Percentiles rank a stretch among this genome's conserved stretches.
Conservation (phyloP, 37 sponge, comb jelly and placozoan genomes). For the Tethya wilhelma region DNA sequence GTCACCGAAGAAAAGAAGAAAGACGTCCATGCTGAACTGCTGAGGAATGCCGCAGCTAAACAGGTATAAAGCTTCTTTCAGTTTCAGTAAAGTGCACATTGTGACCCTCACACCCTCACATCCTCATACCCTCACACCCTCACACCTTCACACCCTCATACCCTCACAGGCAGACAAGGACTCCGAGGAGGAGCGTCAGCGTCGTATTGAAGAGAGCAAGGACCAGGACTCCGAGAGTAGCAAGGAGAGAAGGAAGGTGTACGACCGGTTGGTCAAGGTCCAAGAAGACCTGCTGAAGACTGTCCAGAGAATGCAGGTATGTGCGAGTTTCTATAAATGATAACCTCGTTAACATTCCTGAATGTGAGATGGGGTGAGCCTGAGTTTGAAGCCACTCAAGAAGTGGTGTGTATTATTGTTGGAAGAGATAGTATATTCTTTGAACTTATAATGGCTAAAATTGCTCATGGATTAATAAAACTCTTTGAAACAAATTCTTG, state of each 20-base stretch:
- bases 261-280: slow-evolving; percentile 60
- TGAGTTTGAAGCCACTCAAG: no score
- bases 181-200: slow-evolving; percentile 57
- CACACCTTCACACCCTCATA: neutral
- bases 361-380: no score
- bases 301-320: slow-evolving; percentile 61
- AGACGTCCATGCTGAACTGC: slow-evolving; percentile 68
- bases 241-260: slow-evolving; percentile 41
- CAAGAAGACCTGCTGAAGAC: slow-evolving; percentile 71
- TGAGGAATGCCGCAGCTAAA: slow-evolving; percentile 56
- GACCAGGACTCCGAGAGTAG: slow-evolving; percentile 7
- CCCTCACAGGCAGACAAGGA: slow-evolving; percentile 36
- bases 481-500: no score
- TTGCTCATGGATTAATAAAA: no score
- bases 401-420: no score
- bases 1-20: slow-evolving; percentile 69
- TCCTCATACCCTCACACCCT: neutral
- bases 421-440: no score
- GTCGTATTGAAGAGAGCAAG: slow-evolving; percentile 47
- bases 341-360: no score
- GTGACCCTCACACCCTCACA: neutral
- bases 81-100: neutral
- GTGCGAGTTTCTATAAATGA: no score
- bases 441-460: no score
- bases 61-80: slow-evolving; percentile 33